Evolutionary conservation across 2,797 vertebrate genomes (phyloP).

Genomic region (Cuniculus paca): DNA sequence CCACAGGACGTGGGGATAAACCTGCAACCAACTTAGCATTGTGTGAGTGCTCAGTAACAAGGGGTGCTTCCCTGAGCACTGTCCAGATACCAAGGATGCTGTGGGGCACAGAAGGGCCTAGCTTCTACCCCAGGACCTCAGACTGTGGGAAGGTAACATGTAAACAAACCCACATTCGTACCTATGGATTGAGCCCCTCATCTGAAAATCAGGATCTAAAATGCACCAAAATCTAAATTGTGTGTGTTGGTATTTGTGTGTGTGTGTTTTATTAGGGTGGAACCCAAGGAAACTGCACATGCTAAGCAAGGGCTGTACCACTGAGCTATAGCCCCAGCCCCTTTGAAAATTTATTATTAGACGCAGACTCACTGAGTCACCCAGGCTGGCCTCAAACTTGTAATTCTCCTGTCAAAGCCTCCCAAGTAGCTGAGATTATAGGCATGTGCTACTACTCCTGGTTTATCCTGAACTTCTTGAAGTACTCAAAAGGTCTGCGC

Average conservation of each 20-base stretch:
- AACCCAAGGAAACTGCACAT: neutral
- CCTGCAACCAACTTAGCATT: neutral
- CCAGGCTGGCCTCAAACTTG: neutral
- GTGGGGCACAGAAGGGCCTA: neutral
- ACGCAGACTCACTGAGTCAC: neutral
- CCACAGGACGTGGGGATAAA: neutral
- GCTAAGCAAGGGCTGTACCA: neutral
- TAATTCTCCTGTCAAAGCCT: neutral
- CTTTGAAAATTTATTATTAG: neutral
- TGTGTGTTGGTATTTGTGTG: neutral
- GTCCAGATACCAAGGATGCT: neutral
- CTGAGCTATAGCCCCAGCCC: neutral
- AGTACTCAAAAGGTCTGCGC: neutral
- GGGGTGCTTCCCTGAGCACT: neutral
- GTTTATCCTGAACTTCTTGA: neutral
- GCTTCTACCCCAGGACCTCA: neutral
- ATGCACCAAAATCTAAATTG: neutral
- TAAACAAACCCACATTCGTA: neutral
- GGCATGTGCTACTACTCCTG: neutral
- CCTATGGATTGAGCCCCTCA: neutral
- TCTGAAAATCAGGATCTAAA: neutral
- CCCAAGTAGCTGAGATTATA: neutral
- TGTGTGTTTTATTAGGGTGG: neutral
- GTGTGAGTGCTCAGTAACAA: neutral
- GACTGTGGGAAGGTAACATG: neutral